Conservation (phyloP, 1,140 invertebrate species). For the Macrobrachium rosenbergii region DNA sequence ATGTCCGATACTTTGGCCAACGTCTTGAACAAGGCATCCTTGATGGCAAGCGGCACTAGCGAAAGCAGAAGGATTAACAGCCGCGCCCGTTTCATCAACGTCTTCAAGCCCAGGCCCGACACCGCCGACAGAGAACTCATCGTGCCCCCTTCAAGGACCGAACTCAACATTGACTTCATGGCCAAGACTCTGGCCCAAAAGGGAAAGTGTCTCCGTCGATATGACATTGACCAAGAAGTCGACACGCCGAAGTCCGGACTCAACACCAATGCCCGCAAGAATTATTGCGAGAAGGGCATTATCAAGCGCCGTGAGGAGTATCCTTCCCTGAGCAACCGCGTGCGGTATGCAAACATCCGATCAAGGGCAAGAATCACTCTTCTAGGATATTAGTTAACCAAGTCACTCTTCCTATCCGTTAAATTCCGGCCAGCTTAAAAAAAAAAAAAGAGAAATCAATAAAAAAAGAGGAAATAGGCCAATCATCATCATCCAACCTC, state of each 20-base stretch:
- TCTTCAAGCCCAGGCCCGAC: conserved; percentile 56
- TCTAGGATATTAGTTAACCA: conserved; percentile 44
- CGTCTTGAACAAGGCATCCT: conserved; percentile 59
- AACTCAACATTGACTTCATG: conserved; percentile 65
- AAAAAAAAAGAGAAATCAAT: too few species aligned
- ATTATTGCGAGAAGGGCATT: conserved; percentile 32
- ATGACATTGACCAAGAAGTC: conserved; percentile 60
- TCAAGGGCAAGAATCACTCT: conserved; percentile 56
- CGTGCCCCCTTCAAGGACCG: conserved; percentile 52
- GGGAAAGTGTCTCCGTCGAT: conserved; percentile 54
- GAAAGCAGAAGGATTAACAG: conserved; percentile 60
- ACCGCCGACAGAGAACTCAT: conserved; percentile 56
- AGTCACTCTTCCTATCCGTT: neutral
- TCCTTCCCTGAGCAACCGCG: conserved; percentile 50
- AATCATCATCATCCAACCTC: too few species aligned
- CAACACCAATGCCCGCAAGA: conserved; percentile 54
- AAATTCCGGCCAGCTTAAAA: too few species aligned
- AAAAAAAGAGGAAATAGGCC: too few species aligned
- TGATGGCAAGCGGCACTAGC: conserved; percentile 41
- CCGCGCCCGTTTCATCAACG: conserved; percentile 61
- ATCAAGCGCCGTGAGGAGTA: conserved; percentile 43
- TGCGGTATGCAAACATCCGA: conserved; percentile 42
- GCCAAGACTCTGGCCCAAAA: conserved; percentile 59
- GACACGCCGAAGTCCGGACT: conserved; percentile 47
- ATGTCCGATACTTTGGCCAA: conserved; percentile 61